Evolutionary conservation across 1,140 invertebrate species (phyloP).

Genomic region (Drosophila murphyi): DNA sequence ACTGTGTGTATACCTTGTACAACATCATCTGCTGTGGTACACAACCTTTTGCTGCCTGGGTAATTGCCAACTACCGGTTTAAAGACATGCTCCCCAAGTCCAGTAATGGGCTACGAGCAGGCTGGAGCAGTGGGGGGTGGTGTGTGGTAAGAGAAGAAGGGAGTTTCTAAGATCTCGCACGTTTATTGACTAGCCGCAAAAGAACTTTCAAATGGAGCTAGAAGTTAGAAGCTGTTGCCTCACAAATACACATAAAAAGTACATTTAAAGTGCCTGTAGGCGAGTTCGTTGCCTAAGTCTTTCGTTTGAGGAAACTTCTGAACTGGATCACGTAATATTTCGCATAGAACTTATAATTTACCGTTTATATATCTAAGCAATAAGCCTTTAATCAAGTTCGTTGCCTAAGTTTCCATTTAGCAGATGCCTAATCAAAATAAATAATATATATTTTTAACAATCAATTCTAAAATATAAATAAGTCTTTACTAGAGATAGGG

Average conservation of each 20-base stretch:
- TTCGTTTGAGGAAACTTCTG: not conserved
- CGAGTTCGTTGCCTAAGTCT: conserved; percentile 22
- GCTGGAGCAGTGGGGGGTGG: not conserved
- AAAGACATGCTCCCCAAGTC: conserved; percentile 52
- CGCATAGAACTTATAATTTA: not conserved
- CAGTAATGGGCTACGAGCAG: not conserved
- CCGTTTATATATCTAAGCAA: too few species aligned
- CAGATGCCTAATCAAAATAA: not conserved
- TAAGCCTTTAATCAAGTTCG: conserved; percentile 5
- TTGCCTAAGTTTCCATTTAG: conserved; percentile 13
- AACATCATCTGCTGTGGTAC: conserved; percentile 51
- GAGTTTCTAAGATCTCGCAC: conserved; percentile 34
- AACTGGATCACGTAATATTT: not conserved
- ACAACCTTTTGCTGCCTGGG: conserved; percentile 52
- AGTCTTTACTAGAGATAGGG: too few species aligned
- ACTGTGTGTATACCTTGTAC: conserved; percentile 63
- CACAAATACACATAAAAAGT: conserved; percentile 2
- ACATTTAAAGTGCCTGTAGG: not conserved
- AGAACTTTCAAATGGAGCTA: conserved; percentile 40
- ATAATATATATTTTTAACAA: too few species aligned
- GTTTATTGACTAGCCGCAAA: conserved; percentile 45
- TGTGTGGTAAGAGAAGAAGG: too few species aligned
- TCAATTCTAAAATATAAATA: too few species aligned
- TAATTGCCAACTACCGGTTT: conserved; percentile 77
- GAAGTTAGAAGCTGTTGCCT: conserved; percentile 7